phyloP scores from a whole-genome alignment of 2,888 invertebrate genomes.

The Drosophila dives region DNA sequence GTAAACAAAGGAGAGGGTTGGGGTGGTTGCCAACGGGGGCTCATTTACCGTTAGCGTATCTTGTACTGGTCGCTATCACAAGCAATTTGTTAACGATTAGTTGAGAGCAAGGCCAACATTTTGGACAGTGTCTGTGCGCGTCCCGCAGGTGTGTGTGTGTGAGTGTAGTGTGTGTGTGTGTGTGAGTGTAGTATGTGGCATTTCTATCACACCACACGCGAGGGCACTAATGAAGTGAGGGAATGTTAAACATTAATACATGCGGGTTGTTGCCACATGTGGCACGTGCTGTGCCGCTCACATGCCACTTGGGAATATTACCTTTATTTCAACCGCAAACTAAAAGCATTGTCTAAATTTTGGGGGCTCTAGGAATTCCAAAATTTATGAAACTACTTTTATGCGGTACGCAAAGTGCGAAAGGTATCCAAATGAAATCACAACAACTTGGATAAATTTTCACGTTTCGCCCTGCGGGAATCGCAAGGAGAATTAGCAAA shows the following conservation, averaged over 20 bases:
- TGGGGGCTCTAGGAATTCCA: constrained; percentile 9
- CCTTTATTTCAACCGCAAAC: constrained; percentile 12
- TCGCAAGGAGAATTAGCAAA: constrained; percentile 31
- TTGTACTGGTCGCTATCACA: constrained; percentile 64
- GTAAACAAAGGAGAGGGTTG: neutral
- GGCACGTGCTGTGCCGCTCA: constrained; percentile 38
- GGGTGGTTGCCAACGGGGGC: constrained; percentile 30
- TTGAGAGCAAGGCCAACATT: constrained; percentile 43
- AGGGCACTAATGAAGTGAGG: constrained; percentile 49
- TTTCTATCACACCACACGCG: constrained; percentile 42
- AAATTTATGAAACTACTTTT: constrained; percentile 31
- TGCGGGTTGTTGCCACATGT: constrained; percentile 35
- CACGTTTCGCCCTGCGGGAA: constrained; percentile 3
- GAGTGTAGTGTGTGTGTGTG: neutral
- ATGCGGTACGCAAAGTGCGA: neutral
- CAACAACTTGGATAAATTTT: constrained; percentile 7
- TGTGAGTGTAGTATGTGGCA: constrained; percentile 7
- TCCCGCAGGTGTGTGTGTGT: neutral
- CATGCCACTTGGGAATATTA: constrained; percentile 47
- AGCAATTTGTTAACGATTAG: constrained; percentile 78
- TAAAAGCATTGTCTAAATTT: constrained; percentile 20
- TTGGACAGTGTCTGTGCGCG: constrained; percentile 15
- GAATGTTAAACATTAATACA: constrained; percentile 47
- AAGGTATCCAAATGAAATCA: constrained; percentile 16
- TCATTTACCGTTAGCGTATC: constrained; percentile 42